These are phyloP conservation scores for Anthrax anthrax DNA, from an alignment of 2,888 invertebrate species.

Conservation along the genomic window DNA sequence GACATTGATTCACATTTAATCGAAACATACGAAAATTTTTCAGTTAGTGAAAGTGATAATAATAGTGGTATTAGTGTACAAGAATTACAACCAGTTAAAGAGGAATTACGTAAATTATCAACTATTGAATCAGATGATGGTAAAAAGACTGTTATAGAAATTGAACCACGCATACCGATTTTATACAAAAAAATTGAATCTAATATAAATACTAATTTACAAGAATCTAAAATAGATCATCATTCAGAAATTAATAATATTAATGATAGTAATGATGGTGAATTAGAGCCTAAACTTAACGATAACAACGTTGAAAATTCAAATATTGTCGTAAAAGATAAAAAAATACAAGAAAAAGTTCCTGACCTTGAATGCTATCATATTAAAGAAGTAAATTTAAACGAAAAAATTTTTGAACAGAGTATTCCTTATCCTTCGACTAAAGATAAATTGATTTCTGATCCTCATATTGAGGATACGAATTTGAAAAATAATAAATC, in stretches of 20 bases:
- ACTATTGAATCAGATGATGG: conserved; percentile 21
- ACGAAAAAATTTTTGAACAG: background rate
- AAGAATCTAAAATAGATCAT: conserved; percentile 2
- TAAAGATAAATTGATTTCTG: background rate
- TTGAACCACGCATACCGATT: conserved; percentile 25
- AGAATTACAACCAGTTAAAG: conserved; percentile 24
- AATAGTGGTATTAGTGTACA: conserved; percentile 22
- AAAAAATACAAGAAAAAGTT: background rate
- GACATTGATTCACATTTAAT: conserved; percentile 32
- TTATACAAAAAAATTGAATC: conserved; percentile 22
- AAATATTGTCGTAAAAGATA: background rate
- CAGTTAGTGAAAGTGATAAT: conserved; percentile 18
- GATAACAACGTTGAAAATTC: no score
- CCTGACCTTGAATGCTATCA: background rate
- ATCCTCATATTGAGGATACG: background rate
- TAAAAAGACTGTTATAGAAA: conserved; percentile 25
- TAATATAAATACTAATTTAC: conserved; percentile 10
- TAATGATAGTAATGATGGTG: background rate
- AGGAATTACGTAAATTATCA: conserved; percentile 26
- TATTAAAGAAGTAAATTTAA: background rate
- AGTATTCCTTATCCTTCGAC: no score
- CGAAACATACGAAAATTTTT: conserved; percentile 24
- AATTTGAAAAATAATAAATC: background rate
- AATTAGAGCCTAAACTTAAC: background rate
- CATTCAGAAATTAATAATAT: background rate